These are phyloP conservation scores for Junonia oenone DNA, from an alignment of 2,888 invertebrate species.

Conservation along the genomic window DNA sequence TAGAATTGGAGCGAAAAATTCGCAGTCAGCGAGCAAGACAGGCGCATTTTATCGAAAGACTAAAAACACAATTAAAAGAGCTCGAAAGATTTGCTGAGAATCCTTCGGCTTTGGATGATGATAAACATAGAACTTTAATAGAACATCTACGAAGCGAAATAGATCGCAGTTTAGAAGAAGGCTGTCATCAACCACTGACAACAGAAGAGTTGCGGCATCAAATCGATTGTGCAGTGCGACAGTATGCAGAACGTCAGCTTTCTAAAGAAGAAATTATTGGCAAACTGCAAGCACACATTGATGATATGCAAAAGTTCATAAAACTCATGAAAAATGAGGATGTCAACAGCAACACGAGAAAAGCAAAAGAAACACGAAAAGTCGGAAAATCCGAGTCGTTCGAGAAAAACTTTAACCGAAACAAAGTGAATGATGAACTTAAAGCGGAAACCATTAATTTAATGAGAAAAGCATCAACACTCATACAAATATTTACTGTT, in stretches of 20 bases:
- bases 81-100: conserved; percentile 95
- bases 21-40: conserved; percentile 58
- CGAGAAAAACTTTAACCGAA: conserved; percentile 58
- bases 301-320: conserved; percentile 98
- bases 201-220: conserved; percentile 92
- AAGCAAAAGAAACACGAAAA: conserved; percentile 45
- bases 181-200: conserved; percentile 84
- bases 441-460: conserved; percentile 84
- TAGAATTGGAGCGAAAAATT: conserved; percentile 73
- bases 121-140: conserved; percentile 93
- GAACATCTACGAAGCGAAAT: conserved; percentile 92
- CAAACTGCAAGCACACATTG: conserved; percentile 97
- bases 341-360: conserved; percentile 50
- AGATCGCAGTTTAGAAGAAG: conserved; percentile 91
- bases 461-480: conserved; percentile 91
- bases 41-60: conserved; percentile 86
- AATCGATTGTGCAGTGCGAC: conserved; percentile 93
- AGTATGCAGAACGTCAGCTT: conserved; percentile 94
- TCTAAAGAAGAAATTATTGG: conserved; percentile 97
- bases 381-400: conserved; percentile 50
- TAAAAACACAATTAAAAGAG: conserved; percentile 95
- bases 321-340: conserved; percentile 93
- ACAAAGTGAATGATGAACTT: conserved; percentile 64
- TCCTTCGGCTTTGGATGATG: conserved; percentile 87
- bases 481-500: conserved; percentile 95